Evolutionary conservation across 2,797 vertebrate genomes (phyloP).

Genomic region (Peromyscus eremicus): DNA sequence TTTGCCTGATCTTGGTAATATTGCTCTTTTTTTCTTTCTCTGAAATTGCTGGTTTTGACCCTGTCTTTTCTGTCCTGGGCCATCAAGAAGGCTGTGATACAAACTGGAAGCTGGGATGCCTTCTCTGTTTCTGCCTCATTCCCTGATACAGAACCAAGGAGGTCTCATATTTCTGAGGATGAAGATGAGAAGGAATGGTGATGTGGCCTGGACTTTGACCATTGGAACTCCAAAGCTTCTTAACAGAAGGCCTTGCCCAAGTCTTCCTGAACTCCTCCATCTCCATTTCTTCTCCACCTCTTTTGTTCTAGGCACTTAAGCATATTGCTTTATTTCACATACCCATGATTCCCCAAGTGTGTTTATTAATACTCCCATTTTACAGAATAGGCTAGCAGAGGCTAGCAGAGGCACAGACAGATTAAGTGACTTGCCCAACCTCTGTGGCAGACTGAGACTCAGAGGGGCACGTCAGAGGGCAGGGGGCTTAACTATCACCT

Average conservation of each 20-base stretch:
- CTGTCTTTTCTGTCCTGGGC: not conserved
- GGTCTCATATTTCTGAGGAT: not conserved
- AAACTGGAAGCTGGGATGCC: not conserved
- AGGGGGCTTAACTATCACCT: not conserved
- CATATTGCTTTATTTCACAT: not conserved
- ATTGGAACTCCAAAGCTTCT: not conserved
- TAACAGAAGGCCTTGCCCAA: not conserved
- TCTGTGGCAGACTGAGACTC: not conserved
- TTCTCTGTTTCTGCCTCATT: not conserved
- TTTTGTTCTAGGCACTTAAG: not conserved
- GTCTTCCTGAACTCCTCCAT: not conserved
- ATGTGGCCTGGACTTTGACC: not conserved
- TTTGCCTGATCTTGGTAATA: slow-evolving; percentile 22
- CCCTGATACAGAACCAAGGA: not conserved
- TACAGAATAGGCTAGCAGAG: not conserved
- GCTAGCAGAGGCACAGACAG: not conserved
- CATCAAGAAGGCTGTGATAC: not conserved
- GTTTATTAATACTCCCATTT: not conserved
- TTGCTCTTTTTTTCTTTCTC: not conserved
- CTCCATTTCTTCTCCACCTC: not conserved
- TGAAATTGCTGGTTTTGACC: not conserved
- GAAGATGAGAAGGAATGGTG: not conserved
- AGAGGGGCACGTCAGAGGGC: not conserved
- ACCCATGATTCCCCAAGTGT: not conserved
- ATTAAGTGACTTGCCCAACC: not conserved